phyloP scores from a whole-genome alignment of 2,888 invertebrate species.

The Syritta pipiens region DNA sequence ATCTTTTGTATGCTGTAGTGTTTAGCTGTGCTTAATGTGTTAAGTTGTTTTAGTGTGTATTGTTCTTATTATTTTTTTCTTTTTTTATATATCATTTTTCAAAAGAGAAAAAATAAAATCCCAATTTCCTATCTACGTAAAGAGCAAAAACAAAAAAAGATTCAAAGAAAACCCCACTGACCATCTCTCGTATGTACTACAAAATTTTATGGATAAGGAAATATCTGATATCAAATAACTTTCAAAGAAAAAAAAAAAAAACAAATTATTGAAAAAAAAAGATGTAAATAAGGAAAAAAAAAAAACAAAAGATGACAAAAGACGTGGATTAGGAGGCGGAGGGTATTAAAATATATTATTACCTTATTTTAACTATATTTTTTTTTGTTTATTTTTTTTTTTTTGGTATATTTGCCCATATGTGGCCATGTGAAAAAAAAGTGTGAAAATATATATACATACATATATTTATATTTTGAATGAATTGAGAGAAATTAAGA shows the following conservation, averaged over 20 bases:
- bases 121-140: slow-evolving; percentile 44
- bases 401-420: slow-evolving; percentile 28
- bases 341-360: slow-evolving; percentile 13
- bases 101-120: slow-evolving; percentile 8
- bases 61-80: too few relatives aligned
- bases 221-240: too few relatives aligned
- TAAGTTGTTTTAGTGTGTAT: slow-evolving; percentile 44
- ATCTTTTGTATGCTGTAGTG: slow-evolving; percentile 57
- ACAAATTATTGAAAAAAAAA: slow-evolving; percentile 16
- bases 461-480: slow-evolving; percentile 64
- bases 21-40: slow-evolving; percentile 60
- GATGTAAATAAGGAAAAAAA: slow-evolving; percentile 41
- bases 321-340: slow-evolving; percentile 16
- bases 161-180: slow-evolving; percentile 54
- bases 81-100: slow-evolving; percentile 29
- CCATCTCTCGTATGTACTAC: too few relatives aligned
- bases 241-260: slow-evolving; percentile 8
- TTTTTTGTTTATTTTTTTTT: slow-evolving; percentile 10
- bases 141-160: too few relatives aligned
- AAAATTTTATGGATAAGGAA: too few relatives aligned
- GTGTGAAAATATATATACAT: slow-evolving; percentile 36
- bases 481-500: slow-evolving; percentile 44
- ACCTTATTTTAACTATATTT: not conserved
- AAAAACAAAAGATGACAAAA: not conserved
- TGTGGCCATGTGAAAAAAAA: slow-evolving; percentile 34